phyloP scores from a whole-genome alignment of 2,888 invertebrate species.

The Acanthosepion pharaonis region DNA sequence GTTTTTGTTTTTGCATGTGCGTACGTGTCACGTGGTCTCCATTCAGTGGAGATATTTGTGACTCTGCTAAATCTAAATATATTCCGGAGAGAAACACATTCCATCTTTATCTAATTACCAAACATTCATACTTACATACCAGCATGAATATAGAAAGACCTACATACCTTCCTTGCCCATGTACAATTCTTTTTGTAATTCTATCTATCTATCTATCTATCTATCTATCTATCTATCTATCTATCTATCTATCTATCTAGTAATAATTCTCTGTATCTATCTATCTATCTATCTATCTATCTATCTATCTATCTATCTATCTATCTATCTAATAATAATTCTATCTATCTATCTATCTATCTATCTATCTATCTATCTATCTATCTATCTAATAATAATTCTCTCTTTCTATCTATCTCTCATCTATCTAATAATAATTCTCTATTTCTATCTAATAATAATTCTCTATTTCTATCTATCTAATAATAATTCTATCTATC shows the following conservation, averaged over 20 bases:
- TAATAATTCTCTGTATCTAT: no score
- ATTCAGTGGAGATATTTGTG: not conserved
- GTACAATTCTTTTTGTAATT: not conserved
- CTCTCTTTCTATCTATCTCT: no score
- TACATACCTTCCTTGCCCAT: not conserved
- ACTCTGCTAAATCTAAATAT: not conserved
- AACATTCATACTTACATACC: not conserved
- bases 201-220: not conserved
- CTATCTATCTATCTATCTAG: not conserved
- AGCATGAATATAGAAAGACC: not conserved
- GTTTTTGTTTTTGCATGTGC: not conserved
- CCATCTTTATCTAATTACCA: not conserved
- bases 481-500: no score
- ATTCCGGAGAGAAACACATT: not conserved
- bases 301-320: no score
- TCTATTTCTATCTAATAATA: no score
- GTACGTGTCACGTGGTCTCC: not conserved
- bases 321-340: not conserved
- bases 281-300: no score
- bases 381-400: no score
- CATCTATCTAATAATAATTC: no score
- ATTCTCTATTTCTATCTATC: no score
- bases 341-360: no score
- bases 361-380: no score
- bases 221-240: not conserved